These are phyloP conservation scores for Cavia aperea DNA, from an alignment of 2,113 vertebrate genomes.

Conservation along the genomic window DNA sequence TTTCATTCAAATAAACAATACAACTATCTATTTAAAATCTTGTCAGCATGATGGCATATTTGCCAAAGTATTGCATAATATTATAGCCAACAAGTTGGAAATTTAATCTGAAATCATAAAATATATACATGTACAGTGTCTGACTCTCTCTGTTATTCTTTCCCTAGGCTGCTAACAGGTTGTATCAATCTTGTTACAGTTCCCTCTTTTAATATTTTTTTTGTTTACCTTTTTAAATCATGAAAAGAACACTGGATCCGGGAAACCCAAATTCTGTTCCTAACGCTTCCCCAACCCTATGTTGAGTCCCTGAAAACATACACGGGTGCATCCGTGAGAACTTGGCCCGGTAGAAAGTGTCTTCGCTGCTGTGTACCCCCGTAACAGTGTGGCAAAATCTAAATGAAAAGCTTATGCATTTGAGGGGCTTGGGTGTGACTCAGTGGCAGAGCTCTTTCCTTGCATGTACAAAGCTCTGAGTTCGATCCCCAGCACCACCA, in stretches of 20 bases:
- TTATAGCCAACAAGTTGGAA: background rate
- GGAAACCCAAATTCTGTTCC: background rate
- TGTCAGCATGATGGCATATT: background rate
- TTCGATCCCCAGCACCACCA: too few relatives aligned
- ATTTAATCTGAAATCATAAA: conserved; percentile 26
- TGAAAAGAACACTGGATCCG: background rate
- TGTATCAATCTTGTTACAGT: background rate
- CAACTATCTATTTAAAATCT: background rate
- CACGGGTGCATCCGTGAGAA: accelerated
- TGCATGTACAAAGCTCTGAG: too few relatives aligned
- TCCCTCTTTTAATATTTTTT: background rate
- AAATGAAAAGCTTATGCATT: background rate
- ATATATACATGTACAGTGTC: background rate
- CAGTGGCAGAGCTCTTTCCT: too few relatives aligned
- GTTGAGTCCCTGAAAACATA: background rate
- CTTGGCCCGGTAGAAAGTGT: background rate
- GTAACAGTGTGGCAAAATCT: background rate
- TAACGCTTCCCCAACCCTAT: background rate
- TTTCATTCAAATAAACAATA: conserved; percentile 10
- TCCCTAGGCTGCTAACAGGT: background rate
- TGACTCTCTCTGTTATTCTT: background rate
- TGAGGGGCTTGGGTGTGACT: background rate
- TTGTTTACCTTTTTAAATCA: background rate
- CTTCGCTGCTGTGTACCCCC: background rate
- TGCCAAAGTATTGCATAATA: background rate